Base-by-base conservation (phyloP, 2,797 vertebrate genomes). In the Characodon lateralis region DNA sequence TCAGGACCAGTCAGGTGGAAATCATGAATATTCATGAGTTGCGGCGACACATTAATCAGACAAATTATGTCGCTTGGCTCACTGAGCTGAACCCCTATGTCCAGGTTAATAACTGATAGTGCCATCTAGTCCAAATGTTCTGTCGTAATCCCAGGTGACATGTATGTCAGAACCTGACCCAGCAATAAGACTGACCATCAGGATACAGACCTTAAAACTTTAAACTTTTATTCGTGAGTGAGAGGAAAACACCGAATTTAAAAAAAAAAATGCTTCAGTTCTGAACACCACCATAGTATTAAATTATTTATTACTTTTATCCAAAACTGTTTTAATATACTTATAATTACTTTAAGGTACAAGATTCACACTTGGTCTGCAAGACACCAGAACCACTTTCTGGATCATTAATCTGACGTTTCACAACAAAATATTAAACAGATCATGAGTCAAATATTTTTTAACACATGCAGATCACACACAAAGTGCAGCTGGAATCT, bases 1-100 rank as follows among this genome's bases (percentile, higher is more conserved):
- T 84, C 78, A 78, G 61, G 78, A 75, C 82, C 84, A 88, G 48
- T 89, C 90, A 91, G 84, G 77, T 88, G 86, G 81, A 91, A 89
- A 81, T 20, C n/a, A 83, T 93, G 86, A 88, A 94, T 94, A 92
- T 93, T 92, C 89, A 93, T 85, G 84, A 89, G 85, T 83, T 80
- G 85, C 81, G 61, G 3, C 66, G 82, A 88, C 89, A 89, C 88
- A 92, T 94, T 94, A 87, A 92, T 94, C 88, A 90, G 87, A 87
- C 81, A 78, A 88, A 90, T 91, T 88, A 89, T 87, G 88, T 87
- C 6, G 59, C 82, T 83, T 12, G 90, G 91, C 91, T 94, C 92
- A 91, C 16, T 2, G 88, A 91, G 84, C 83, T 26, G 65, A 86
- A 84, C 87, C 81, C 77, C 84, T 84, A 83, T 35, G 88, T 93